Percentiles rank a stretch among this genome's conserved stretches.
Conservation (phyloP, 2,888 invertebrate genomes). For the Drosophila monieri region DNA sequence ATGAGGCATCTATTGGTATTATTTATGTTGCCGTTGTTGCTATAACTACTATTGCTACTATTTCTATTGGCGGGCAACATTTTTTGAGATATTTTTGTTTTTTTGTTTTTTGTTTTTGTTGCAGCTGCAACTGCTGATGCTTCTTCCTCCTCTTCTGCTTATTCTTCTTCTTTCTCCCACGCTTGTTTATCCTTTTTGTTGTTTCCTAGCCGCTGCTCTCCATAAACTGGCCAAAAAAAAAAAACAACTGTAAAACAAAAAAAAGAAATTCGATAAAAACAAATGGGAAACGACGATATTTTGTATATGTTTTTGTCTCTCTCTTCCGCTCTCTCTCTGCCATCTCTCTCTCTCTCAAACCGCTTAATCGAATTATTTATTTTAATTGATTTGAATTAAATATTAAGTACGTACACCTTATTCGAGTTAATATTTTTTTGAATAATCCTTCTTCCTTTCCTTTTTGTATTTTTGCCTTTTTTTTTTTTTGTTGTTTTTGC, state of each 20-base stretch:
- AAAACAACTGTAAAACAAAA: background rate
- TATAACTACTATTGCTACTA: constrained; percentile 6
- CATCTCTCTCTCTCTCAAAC: background rate
- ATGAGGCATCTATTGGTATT: constrained; percentile 52
- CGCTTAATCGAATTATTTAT: background rate
- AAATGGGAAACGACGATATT: background rate
- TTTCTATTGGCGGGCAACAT: constrained; percentile 62
- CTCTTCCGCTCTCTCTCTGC: background rate
- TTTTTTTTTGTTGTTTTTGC: background rate
- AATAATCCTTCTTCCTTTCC: background rate
- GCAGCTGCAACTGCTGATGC: constrained; percentile 5
- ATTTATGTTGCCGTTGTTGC: constrained; percentile 16
- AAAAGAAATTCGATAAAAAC: background rate
- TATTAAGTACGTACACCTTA: constrained; percentile 1
- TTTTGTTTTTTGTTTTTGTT: constrained; percentile 20
- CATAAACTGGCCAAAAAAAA: constrained; percentile 1
- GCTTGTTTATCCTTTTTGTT: background rate
- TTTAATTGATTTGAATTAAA: background rate
- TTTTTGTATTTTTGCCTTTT: background rate
- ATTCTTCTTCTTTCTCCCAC: background rate
- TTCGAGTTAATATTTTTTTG: background rate
- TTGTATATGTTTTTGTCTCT: background rate
- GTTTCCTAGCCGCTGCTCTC: background rate
- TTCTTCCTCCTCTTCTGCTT: background rate
- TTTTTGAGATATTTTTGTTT: constrained; percentile 21